Conservation (phyloP, 2,797 vertebrate genomes). For the Sebastes glaucus region DNA sequence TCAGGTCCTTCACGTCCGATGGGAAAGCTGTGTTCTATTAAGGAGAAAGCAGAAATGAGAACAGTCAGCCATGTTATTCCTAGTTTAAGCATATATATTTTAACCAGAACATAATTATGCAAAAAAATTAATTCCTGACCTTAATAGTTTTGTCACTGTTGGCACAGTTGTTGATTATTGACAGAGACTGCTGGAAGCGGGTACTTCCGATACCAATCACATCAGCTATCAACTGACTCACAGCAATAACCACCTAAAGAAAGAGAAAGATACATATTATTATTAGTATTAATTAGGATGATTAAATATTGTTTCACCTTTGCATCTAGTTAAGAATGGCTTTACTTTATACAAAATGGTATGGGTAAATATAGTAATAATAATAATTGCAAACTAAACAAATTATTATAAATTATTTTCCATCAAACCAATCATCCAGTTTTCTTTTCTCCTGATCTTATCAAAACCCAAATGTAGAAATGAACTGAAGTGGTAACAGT, state of each 20-base stretch:
- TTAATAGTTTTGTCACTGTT: slow-evolving; percentile 96
- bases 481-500: neutral
- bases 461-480: neutral
- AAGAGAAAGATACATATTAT: neutral
- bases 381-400: neutral
- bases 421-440: neutral
- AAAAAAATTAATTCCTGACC: slow-evolving; percentile 76
- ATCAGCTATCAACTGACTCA: slow-evolving; percentile 97
- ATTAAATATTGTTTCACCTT: neutral
- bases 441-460: neutral
- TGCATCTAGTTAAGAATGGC: neutral
- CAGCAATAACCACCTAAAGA: slow-evolving; percentile 95
- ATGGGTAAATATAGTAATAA: neutral
- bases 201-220: slow-evolving; percentile 98
- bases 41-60: slow-evolving; percentile 3
- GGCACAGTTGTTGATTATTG: slow-evolving; percentile 98
- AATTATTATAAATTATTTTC: neutral
- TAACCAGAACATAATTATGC: neutral
- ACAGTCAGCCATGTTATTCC: neutral
- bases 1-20: slow-evolving; percentile 96
- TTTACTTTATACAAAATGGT: neutral
- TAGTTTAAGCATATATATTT: neutral
- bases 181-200: slow-evolving; percentile 97
- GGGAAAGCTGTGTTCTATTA: slow-evolving; percentile 94
- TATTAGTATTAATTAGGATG: neutral